phyloP scores from a whole-genome alignment of 2,888 invertebrate genomes.

The Spodoptera littoralis region DNA sequence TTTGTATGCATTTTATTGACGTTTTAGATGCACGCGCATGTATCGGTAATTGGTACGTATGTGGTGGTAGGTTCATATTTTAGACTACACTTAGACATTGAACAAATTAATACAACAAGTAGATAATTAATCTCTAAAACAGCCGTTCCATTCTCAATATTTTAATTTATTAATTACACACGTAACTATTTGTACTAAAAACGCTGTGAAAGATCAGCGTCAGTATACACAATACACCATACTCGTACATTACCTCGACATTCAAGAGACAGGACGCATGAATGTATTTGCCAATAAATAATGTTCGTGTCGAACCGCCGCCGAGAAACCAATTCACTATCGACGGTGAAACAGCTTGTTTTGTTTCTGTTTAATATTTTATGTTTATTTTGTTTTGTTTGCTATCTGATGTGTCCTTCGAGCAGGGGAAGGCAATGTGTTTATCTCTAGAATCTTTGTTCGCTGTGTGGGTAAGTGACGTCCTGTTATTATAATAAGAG shows the following conservation, averaged over 20 bases:
- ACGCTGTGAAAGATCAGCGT: slow-evolving; percentile 8
- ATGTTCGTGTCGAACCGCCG: slow-evolving; percentile 65
- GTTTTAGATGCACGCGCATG: slow-evolving; percentile 54
- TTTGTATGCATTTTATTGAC: slow-evolving; percentile 55
- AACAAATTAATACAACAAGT: slow-evolving; percentile 35
- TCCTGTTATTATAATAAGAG: slow-evolving; percentile 60
- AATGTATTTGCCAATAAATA: slow-evolving; percentile 89
- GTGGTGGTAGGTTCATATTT: slow-evolving; percentile 48
- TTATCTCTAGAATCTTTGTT: slow-evolving; percentile 68
- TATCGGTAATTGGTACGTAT: slow-evolving; percentile 56
- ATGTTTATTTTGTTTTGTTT: slow-evolving; percentile 75
- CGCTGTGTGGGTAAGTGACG: slow-evolving; percentile 78
- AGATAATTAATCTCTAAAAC: slow-evolving; percentile 39
- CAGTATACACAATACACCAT: slow-evolving; percentile 41
- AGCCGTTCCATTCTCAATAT: slow-evolving; percentile 47
- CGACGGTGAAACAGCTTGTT: slow-evolving; percentile 75
- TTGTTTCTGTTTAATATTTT: slow-evolving; percentile 66
- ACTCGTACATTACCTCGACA: slow-evolving; percentile 50
- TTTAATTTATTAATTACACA: slow-evolving; percentile 29
- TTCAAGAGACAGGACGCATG: slow-evolving; percentile 70
- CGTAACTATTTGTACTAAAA: slow-evolving; percentile 18
- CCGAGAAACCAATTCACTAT: slow-evolving; percentile 69
- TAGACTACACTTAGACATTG: slow-evolving; percentile 31
- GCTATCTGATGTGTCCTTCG: slow-evolving; percentile 79
- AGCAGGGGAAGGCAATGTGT: slow-evolving; percentile 65